These are phyloP conservation scores for Coptodon bakossiorum DNA, from an alignment of 2,113 vertebrate species.

Conservation along the genomic window DNA sequence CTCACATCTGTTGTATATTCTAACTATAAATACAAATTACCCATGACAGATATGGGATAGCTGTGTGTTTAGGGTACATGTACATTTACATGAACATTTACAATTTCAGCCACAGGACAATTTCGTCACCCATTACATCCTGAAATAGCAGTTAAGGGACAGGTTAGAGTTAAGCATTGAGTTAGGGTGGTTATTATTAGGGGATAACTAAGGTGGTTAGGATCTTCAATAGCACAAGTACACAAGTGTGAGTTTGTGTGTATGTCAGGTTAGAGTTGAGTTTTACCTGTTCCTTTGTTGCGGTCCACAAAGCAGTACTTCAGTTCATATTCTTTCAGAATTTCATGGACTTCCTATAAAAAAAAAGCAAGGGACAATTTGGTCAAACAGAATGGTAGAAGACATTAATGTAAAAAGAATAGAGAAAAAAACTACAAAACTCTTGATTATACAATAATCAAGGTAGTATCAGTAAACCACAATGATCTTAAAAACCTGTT, in stretches of 20 bases:
- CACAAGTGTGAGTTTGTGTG: not conserved
- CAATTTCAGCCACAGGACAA: not conserved
- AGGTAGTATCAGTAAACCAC: not conserved
- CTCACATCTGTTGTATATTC: not conserved
- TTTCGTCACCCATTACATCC: not conserved
- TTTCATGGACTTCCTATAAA: slow-evolving; percentile 89
- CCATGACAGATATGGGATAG: not conserved
- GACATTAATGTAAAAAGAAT: not conserved
- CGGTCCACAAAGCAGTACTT: slow-evolving; percentile 98
- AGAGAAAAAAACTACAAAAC: not conserved
- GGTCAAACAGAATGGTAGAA: not conserved
- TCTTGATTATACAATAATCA: not conserved
- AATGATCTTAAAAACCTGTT: not conserved
- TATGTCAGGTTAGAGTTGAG: not conserved
- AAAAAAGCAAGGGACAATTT: not conserved
- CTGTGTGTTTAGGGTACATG: not conserved
- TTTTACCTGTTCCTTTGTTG: slow-evolving; percentile 95
- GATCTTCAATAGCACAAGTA: not conserved
- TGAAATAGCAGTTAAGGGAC: not conserved
- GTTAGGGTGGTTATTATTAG: not conserved
- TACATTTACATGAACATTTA: not conserved
- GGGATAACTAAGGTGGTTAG: not conserved
- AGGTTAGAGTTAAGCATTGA: not conserved
- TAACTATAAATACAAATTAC: not conserved
- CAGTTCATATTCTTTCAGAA: slow-evolving; percentile 91